Base-by-base conservation (phyloP, 2,888 invertebrate species). In the Lepetodrilus schrolli region DNA sequence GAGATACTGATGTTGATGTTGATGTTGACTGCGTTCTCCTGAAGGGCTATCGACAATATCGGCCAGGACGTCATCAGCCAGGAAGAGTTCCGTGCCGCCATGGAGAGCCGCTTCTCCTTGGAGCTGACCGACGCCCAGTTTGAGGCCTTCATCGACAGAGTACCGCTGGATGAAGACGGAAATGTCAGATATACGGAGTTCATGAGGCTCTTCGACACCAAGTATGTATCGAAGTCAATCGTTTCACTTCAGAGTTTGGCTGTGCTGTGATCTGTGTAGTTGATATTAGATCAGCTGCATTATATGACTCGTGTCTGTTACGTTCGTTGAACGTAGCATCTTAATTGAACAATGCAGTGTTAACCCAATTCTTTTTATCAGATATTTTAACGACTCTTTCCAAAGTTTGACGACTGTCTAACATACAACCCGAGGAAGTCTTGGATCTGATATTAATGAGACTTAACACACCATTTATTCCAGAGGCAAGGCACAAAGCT, bases 151-250 rank as follows among this genome's bases (percentile, higher is more conserved):
- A 74, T 90, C 3, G 90, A 90, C 77, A 81, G 86, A 48, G 79
- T 90, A 7, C 90, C 90, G 0, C 79, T 89, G 8, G 87, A 88
- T 72, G 85, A 84, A 13, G 88, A 89, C n/a, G 90, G 90, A 4
- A 82, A 84, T 76, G 88, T 90, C 36, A 83, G 82, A 78, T 90
- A 90, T 77, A 84, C 87, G 13, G 86, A 88, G 34, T 90, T 90
- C 74, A 89, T 90, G 88, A 85, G 88, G 49, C 88, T 88, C 81
- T 90, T 90, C 80, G 90, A 90, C 75, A 89, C 90, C 68, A 88
- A 84, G 90, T 90, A 76, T 76, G 85, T 74, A n/a, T n/a, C n/a
- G n/a, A n/a, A n/a, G n/a, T n/a, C n/a, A n/a, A n/a, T n/a, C n/a
- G n/a, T n/a, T n/a, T n/a, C n/a, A n/a, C n/a, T n/a, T n/a, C n/a